Conservation (phyloP, 2,797 vertebrate species). For the Trichosurus vulpecula region DNA sequence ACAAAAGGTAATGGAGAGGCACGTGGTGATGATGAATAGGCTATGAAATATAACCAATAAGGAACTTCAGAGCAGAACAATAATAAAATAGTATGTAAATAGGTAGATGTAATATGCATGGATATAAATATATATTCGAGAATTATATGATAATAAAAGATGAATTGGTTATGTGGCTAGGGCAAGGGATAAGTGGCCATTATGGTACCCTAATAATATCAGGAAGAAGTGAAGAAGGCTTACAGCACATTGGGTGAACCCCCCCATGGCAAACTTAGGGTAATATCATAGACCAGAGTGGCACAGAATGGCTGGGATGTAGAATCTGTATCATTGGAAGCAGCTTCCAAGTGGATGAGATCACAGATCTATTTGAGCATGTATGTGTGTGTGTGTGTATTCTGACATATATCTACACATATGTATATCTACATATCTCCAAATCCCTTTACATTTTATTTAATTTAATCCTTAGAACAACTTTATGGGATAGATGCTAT, state of each 20-base stretch:
- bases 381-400: neutral
- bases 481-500: neutral
- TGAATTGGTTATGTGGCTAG: neutral
- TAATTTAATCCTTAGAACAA: neutral
- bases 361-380: neutral
- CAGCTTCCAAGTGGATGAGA: neutral
- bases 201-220: neutral
- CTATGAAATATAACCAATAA: neutral
- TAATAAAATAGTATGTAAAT: neutral
- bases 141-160: neutral
- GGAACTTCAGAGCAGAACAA: neutral
- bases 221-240: neutral
- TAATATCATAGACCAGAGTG: neutral
- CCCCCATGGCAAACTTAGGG: neutral
- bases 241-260: neutral
- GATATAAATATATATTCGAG: neutral
- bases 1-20: neutral
- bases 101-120: neutral
- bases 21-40: neutral
- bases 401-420: neutral
- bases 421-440: neutral
- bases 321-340: neutral
- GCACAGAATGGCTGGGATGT: neutral
- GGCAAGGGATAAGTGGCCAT: neutral
- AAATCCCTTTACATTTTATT: neutral